Conservation (phyloP, 1,140 invertebrate genomes). For the Drosophila chauvacae region DNA sequence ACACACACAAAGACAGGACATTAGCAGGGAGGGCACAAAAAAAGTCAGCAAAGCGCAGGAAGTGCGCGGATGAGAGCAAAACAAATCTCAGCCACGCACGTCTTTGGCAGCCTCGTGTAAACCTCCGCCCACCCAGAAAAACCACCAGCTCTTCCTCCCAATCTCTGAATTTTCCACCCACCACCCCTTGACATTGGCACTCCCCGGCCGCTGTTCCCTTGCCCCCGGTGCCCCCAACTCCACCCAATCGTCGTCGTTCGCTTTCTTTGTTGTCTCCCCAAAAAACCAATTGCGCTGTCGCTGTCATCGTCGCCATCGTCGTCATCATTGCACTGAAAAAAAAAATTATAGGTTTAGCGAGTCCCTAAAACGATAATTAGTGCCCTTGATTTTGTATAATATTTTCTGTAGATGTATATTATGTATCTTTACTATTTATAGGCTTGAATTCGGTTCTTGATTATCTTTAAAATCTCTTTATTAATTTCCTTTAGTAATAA, state of each 20-base stretch:
- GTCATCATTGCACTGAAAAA: constrained; percentile 17
- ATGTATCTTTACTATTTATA: neutral
- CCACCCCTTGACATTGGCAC: constrained; percentile 8
- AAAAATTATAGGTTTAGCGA: neutral
- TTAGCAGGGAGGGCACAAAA: constrained; percentile 55
- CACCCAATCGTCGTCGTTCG: constrained; percentile 45
- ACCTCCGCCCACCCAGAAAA: neutral
- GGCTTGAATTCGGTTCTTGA: no score
- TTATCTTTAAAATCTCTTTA: neutral
- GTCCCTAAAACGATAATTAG: neutral
- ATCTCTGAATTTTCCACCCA: neutral
- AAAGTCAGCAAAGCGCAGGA: constrained; percentile 57
- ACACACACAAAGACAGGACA: constrained; percentile 55
- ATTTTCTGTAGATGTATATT: neutral
- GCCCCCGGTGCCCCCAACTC: constrained; percentile 22
- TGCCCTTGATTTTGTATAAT: no score
- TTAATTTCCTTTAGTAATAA: neutral
- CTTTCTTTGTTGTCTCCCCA: constrained; percentile 54
- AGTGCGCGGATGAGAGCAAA: constrained; percentile 64
- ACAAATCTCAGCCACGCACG: constrained; percentile 79
- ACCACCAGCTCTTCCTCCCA: neutral
- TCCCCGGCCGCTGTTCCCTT: neutral
- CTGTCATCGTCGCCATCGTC: constrained; percentile 52
- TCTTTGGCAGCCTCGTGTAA: constrained; percentile 60
- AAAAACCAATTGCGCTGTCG: constrained; percentile 74